Evolutionary conservation across 2,888 invertebrate species (phyloP).

Genomic region (Loripinus fragilis): DNA sequence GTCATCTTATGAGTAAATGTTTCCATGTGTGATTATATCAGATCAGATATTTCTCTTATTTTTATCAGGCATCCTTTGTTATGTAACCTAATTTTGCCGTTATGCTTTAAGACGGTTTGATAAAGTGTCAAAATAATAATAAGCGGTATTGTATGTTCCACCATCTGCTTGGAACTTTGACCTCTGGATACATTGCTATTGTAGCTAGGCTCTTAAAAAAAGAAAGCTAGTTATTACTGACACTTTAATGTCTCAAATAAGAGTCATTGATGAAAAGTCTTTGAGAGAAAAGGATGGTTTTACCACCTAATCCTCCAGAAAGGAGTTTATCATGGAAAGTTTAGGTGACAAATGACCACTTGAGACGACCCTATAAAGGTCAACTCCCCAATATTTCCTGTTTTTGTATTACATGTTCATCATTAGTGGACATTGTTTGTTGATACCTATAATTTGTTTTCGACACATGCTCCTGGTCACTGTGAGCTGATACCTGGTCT

Average conservation of each 20-base stretch:
- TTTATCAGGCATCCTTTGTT: conserved; percentile 4
- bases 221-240: background rate
- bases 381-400: background rate
- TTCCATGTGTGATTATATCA: background rate
- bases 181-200: conserved; percentile 11
- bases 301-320: background rate
- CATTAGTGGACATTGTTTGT: background rate
- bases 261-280: background rate
- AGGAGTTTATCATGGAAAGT: conserved; percentile 8
- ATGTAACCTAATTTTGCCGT: conserved; percentile 17
- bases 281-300: background rate
- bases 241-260: conserved; percentile 16
- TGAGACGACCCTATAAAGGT: background rate
- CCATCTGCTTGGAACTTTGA: conserved; percentile 14
- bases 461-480: too few relatives aligned
- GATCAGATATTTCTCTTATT: conserved; percentile 17
- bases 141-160: background rate
- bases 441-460: background rate
- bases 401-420: background rate
- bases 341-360: background rate
- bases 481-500: background rate
- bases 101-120: conserved; percentile 12
- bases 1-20: conserved; percentile 10
- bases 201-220: background rate
- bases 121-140: conserved; percentile 18